Percentiles rank a stretch among this genome's conserved stretches.
Evolutionary conservation across 2,113 vertebrate genomes (phyloP).

Genomic region (Triplophysa tibetana): DNA sequence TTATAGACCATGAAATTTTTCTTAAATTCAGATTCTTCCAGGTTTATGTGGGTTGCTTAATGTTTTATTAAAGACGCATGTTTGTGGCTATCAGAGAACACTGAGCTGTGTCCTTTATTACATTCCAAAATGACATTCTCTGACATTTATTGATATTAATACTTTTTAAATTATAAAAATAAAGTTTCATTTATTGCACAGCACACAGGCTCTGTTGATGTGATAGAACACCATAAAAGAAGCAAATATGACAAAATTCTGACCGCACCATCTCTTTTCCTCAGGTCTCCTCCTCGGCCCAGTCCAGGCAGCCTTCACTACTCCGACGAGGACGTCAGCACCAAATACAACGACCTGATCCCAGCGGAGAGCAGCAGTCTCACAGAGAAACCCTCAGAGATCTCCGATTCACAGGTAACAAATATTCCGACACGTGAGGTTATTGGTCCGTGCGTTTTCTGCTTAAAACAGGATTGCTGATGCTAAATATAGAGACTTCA

Average conservation of each 20-base stretch:
- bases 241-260: not conserved
- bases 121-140: too few relatives aligned
- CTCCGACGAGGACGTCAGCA: constrained; percentile 93
- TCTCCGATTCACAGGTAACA: constrained; percentile 93
- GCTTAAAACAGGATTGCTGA: not conserved
- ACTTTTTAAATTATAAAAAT: too few relatives aligned
- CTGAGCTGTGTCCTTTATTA: too few relatives aligned
- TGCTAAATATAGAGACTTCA: constrained; percentile 5
- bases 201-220: too few relatives aligned
- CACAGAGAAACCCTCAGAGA: constrained; percentile 92
- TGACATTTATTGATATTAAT: too few relatives aligned
- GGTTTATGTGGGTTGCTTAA: too few relatives aligned
- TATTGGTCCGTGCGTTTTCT: not conserved
- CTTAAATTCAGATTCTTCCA: too few relatives aligned
- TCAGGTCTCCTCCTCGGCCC: constrained; percentile 91
- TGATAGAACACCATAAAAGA: too few relatives aligned
- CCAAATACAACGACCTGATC: constrained; percentile 96
- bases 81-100: too few relatives aligned
- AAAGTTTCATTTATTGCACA: too few relatives aligned
- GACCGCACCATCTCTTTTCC: not conserved
- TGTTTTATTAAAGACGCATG: too few relatives aligned
- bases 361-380: constrained; percentile 95
- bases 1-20: too few relatives aligned
- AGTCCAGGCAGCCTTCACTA: constrained; percentile 96
- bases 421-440: not conserved